These are phyloP conservation scores for Helicorthomorpha holstii DNA, from an alignment of 1,140 invertebrate species.

Conservation along the genomic window DNA sequence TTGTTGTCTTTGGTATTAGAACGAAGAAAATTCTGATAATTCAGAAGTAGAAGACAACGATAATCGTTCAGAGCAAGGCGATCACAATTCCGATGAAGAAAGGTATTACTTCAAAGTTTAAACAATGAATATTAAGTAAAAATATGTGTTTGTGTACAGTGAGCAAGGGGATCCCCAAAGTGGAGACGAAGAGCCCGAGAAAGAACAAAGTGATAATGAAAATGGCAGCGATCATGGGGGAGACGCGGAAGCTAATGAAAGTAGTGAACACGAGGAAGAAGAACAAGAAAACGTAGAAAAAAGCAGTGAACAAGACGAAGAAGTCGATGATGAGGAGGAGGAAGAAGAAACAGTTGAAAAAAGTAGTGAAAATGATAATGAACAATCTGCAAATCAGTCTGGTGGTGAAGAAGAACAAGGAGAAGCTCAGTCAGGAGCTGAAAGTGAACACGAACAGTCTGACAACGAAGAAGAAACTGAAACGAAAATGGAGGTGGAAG, in stretches of 20 bases:
- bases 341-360: neutral
- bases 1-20: neutral
- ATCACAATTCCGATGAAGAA: neutral
- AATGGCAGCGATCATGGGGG: neutral
- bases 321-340: neutral
- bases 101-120: neutral
- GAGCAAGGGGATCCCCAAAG: neutral
- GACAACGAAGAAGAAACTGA: slow-evolving; percentile 5
- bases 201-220: neutral
- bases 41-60: neutral
- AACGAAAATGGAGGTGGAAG: slow-evolving; percentile 12
- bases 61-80: neutral
- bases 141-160: no score
- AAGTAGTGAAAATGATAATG: neutral
- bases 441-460: slow-evolving; percentile 11
- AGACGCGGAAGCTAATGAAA: neutral
- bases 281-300: neutral
- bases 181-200: neutral
- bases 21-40: neutral
- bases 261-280: slow-evolving; percentile 1
- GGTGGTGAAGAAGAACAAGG: neutral
- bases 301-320: neutral
- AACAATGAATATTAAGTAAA: no score
- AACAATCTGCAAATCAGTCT: neutral
- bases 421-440: slow-evolving; percentile 14